These are phyloP conservation scores for Trinectes maculatus DNA, from an alignment of 2,113 vertebrate genomes.

Conservation along the genomic window DNA sequence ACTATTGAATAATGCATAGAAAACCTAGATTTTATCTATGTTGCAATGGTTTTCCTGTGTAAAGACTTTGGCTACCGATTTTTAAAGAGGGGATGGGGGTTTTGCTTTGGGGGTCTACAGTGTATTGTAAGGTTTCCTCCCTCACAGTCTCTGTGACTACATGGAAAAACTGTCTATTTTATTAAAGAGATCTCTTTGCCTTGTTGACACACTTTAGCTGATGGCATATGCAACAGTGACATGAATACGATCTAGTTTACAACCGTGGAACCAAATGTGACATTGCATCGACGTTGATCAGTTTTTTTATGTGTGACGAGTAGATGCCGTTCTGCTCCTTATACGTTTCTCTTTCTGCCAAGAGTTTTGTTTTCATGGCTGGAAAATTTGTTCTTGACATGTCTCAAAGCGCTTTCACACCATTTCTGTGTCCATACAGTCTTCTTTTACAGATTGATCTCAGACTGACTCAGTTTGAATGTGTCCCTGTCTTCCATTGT, in stretches of 20 bases:
- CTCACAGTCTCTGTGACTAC: conserved; percentile 48
- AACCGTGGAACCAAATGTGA: conserved; percentile 94
- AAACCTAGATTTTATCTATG: conserved; percentile 63
- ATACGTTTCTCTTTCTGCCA: conserved; percentile 89
- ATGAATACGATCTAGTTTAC: conserved; percentile 90
- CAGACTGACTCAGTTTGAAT: conserved; percentile 85
- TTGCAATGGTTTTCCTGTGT: conserved; percentile 67
- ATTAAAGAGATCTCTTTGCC: conserved; percentile 74
- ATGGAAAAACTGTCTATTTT: conserved; percentile 71
- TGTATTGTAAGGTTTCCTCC: conserved; percentile 63
- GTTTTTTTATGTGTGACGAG: no score
- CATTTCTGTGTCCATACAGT: conserved; percentile 70
- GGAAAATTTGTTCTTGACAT: conserved; percentile 81
- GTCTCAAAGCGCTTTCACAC: conserved; percentile 85
- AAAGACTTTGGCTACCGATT: conserved; percentile 69
- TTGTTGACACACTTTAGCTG: conserved; percentile 87
- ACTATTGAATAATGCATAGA: conserved; percentile 60
- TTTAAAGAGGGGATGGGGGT: conserved; percentile 39
- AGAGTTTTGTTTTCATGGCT: conserved; percentile 84
- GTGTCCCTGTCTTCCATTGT: conserved; percentile 92
- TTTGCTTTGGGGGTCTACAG: conserved; percentile 56
- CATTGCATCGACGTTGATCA: conserved; percentile 77
- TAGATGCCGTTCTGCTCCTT: conserved; percentile 85
- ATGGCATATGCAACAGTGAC: conserved; percentile 93
- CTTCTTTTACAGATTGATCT: conserved; percentile 82